Base-by-base conservation (phyloP, 2,888 invertebrate genomes). In the Noctua janthe region DNA sequence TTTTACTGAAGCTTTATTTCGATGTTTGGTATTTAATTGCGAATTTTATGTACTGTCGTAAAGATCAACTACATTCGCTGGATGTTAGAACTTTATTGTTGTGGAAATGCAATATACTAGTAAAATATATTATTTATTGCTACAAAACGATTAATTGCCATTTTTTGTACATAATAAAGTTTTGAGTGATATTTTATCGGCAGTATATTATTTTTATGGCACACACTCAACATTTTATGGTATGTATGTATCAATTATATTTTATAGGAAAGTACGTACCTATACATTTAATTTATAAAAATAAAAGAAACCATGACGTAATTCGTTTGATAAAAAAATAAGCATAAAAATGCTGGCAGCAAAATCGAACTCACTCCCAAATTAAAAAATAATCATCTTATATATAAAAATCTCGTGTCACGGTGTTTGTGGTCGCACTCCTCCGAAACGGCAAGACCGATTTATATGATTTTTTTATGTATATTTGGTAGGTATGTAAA, bases 71-170 rank as follows among this genome's bases (percentile, higher is more conserved):
- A 87, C 76, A 80, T 76, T 51, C 54, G 47, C 7, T 51, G 29
- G 69, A 39, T 69, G 80, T 84, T 80, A 82, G 83, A 84, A 81
- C 13, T 87, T 87, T 89, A 80, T 74, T 82, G 71, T 87, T 71
- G 54, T 84, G 71, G 71, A 64, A 88, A 80, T 80, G 74, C 80
- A 76, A 69, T 87, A 47, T 54, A 71, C 54, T 69, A 47, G 39
- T 80, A 72, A 76, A 86, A 87, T 79, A 81, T 56, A 71, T 75
- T 56, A 79, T 75, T 82, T 87, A 87, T 88, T 67, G 79, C 54
- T 79, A 54, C 73, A 79, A 78, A 83, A 70, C 72, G 56, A 76
- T 83, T 81, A 78, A 86, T 83, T 88, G 67, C 1, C 47, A 11
- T 66, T 74, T 80, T 83, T 88, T 80, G 66, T 75, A 43, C 1